Percentiles rank a stretch among this genome's conserved stretches.
phyloP scores from a whole-genome alignment of 2,113 vertebrate genomes.

The Ptilorrhoa leucosticta region DNA sequence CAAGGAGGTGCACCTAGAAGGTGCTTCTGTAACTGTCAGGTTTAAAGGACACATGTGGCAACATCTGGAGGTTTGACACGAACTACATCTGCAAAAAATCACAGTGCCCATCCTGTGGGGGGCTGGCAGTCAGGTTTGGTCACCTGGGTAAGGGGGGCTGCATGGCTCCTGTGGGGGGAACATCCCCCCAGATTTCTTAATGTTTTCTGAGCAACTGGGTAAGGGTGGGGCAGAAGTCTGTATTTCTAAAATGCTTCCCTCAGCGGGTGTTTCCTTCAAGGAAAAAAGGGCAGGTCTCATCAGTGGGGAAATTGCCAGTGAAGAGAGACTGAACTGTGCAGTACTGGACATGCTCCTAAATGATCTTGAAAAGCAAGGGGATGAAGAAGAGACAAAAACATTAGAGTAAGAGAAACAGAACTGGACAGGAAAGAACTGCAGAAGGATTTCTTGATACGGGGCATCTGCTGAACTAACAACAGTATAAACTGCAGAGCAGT shows the following conservation, averaged over 20 bases:
- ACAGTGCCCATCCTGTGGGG: not conserved
- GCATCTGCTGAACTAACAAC: not conserved
- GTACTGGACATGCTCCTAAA: not conserved
- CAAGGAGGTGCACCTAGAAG: not conserved
- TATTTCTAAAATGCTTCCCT: not conserved
- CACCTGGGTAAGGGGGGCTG: not conserved
- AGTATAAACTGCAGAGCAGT: not conserved
- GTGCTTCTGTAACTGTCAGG: not conserved
- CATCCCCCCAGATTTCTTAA: not conserved
- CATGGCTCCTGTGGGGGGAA: rapidly evolving
- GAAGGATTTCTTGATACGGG: not conserved
- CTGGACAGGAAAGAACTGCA: not conserved
- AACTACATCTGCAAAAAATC: not conserved
- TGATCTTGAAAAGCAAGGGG: not conserved
- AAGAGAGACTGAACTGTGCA: not conserved
- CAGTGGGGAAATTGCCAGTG: not conserved
- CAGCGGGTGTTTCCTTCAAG: not conserved
- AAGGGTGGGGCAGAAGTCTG: not conserved
- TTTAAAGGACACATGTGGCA: not conserved
- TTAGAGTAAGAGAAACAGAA: not conserved
- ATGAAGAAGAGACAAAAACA: not conserved
- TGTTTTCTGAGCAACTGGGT: not conserved
- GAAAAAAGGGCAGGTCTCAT: not conserved
- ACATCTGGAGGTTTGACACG: not conserved
- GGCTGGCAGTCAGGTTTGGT: not conserved